Evolutionary conservation across 2,888 invertebrate species (phyloP).

Genomic region (Perdita meconis): DNA sequence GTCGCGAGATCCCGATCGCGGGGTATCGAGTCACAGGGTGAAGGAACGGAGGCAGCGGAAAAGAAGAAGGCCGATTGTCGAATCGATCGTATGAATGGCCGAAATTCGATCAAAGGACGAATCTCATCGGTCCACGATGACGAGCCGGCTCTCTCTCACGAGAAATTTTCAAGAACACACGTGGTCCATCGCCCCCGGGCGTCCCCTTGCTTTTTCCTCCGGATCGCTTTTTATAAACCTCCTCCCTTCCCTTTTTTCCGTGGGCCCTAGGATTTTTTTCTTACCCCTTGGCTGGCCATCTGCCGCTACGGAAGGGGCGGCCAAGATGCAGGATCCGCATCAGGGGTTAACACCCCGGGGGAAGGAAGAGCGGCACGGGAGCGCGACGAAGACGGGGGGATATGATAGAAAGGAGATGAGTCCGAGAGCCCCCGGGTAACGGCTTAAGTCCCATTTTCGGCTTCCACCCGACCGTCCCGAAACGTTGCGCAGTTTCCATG

Average conservation of each 20-base stretch:
- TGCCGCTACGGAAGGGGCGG: slow-evolving; percentile 85
- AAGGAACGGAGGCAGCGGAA: slow-evolving; percentile 20
- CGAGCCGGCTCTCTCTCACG: slow-evolving; percentile 67
- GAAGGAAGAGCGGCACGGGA: slow-evolving; percentile 52
- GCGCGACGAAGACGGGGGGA: slow-evolving; percentile 56
- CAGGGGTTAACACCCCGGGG: slow-evolving; percentile 54
- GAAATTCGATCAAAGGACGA: slow-evolving; percentile 82
- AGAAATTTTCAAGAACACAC: slow-evolving; percentile 78
- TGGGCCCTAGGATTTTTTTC: slow-evolving; percentile 80
- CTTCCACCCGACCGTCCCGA: slow-evolving; percentile 34
- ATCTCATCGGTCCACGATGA: slow-evolving; percentile 56
- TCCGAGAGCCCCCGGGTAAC: slow-evolving; percentile 75
- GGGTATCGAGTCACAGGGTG: slow-evolving; percentile 35
- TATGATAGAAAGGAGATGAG: slow-evolving; percentile 62
- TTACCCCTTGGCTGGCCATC: slow-evolving; percentile 85
- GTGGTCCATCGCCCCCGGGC: slow-evolving; percentile 75
- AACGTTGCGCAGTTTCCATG: slow-evolving; percentile 23
- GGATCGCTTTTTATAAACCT: slow-evolving; percentile 82
- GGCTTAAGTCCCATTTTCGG: slow-evolving; percentile 77
- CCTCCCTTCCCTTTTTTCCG: slow-evolving; percentile 65
- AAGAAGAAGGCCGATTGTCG: slow-evolving; percentile 54
- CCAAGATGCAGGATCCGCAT: slow-evolving; percentile 82
- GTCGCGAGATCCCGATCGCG: slow-evolving; percentile 50
- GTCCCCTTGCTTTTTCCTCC: slow-evolving; percentile 73
- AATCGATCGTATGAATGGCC: slow-evolving; percentile 77